Evolutionary conservation across 2,113 vertebrate genomes (phyloP), one percentile per base, ranked within the genome.

Genomic region (Chlamydotis undulata): DNA sequence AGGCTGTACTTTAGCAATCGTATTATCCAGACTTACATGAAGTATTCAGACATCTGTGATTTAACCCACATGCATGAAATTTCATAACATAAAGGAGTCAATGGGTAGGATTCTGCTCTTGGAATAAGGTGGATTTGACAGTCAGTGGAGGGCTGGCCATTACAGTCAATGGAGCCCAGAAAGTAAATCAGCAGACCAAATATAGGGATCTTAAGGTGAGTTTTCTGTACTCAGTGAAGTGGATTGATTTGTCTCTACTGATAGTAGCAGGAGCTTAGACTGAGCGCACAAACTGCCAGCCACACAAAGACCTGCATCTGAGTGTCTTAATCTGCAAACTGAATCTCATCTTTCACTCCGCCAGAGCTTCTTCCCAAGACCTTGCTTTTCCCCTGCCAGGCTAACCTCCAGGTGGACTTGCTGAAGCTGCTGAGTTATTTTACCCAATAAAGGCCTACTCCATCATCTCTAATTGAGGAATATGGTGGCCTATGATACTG

Each of bases 201-300:
- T 16, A 57, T 1, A 65, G 23, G 33, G 24, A 14, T 52, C 13
- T 65, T 50, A 25, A 73, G 17, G 55, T 73, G 39, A 49, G 19
- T 71, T 77, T 88, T 68, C 22, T 68, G 5, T 5, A 14, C 10
- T 71, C 29, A 43, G 57, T 50, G 56, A 65, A 69, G 50, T 39
- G n/a, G 11, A 39, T 28, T 50, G 52, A 39, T 43, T 79, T 26
- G 26, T 74, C n/a, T 64, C 22, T 67, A 16, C 19, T 25, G 12
- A 45, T 29, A 12, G 10, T 10, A 77, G n/a, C 22, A 70, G 52
- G 17, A 53, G 4, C 19, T 64, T 69, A 35, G 49, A 23, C 7
- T 43, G 22, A 52, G 19, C 1, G 0, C 26, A 39, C 55, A 63
- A 47, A 2, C 50, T 64, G 37, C 0, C 37, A 52, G 59, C 15